Evolutionary conservation across 2,888 invertebrate genomes (phyloP).

Genomic region (Tethea ocularis): DNA sequence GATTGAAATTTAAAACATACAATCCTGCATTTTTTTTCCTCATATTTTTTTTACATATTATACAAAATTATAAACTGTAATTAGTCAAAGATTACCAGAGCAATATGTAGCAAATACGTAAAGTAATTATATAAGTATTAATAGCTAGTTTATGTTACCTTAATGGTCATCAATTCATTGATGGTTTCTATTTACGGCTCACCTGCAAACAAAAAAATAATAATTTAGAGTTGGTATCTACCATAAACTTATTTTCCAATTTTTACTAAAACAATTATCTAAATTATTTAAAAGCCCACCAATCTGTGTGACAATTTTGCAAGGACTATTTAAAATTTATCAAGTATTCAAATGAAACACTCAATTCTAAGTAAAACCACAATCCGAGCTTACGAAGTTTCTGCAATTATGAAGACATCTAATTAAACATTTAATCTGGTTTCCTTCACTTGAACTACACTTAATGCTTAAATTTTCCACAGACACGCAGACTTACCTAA

Average conservation of each 20-base stretch:
- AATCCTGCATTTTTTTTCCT: no score
- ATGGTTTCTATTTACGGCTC: neutral
- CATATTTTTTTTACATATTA: no score
- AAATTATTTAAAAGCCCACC: constrained; percentile 32
- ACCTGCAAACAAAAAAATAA: neutral
- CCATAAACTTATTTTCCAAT: no score
- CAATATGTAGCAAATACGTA: no score
- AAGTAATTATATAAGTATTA: no score
- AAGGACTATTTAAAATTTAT: constrained; percentile 27
- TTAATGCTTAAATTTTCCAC: constrained; percentile 19
- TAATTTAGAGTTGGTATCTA: no score
- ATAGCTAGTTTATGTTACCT: neutral
- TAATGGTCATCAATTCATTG: neutral
- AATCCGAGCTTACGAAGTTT: constrained; percentile 38
- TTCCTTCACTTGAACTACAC: constrained; percentile 29
- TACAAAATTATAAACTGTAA: no score
- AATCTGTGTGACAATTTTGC: constrained; percentile 23
- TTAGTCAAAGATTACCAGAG: no score
- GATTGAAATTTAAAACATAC: no score
- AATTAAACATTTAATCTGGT: constrained; percentile 33
- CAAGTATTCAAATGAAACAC: constrained; percentile 23
- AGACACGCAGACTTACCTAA: neutral
- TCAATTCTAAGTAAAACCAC: constrained; percentile 25
- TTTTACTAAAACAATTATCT: neutral
- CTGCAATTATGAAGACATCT: constrained; percentile 38